phyloP scores from a whole-genome alignment of 1,140 invertebrate species.

The Meloidogyne exigua region DNA sequence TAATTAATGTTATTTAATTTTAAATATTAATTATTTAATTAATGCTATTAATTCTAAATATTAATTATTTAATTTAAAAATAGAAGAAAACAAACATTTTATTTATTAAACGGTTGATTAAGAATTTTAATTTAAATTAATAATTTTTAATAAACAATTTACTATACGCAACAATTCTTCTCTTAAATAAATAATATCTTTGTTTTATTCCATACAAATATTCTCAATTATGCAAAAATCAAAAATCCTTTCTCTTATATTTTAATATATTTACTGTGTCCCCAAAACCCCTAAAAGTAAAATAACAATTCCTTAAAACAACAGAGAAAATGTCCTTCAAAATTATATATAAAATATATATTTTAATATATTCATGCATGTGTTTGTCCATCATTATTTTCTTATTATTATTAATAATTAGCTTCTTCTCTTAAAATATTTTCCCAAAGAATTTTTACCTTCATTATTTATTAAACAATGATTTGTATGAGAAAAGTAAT shows the following conservation, averaged over 20 bases:
- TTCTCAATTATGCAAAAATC: neutral
- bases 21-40: too few species aligned
- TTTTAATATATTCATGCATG: neutral
- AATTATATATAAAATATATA: neutral
- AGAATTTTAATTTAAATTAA: too few species aligned
- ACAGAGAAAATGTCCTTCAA: neutral
- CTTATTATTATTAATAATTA: too few species aligned
- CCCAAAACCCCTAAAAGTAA: neutral
- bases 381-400: neutral
- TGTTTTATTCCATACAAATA: neutral
- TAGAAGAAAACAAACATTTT: too few species aligned
- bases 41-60: too few species aligned
- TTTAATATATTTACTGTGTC: too few species aligned
- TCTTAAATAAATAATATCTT: neutral
- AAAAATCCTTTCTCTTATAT: neutral
- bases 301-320: neutral
- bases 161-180: neutral
- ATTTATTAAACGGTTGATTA: too few species aligned
- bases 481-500: neutral
- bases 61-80: too few species aligned
- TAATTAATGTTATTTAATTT: too few species aligned
- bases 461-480: neutral
- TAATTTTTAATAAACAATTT: too few species aligned
- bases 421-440: neutral
- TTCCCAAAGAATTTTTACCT: neutral